phyloP scores from a whole-genome alignment of 2,113 vertebrate genomes.

The Hydrochoerus hydrochaeris region DNA sequence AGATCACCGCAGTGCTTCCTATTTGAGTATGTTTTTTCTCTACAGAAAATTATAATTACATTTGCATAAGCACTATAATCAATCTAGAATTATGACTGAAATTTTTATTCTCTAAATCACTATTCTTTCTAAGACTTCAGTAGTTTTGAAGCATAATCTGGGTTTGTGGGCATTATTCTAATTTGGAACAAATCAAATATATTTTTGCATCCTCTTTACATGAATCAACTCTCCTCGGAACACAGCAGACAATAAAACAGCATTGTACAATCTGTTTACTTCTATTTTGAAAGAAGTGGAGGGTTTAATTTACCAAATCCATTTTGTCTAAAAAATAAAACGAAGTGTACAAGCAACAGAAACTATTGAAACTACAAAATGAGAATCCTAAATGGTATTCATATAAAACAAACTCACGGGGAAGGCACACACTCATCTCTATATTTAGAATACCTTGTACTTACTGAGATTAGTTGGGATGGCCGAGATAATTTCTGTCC shows the following conservation, averaged over 20 bases:
- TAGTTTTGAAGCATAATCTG: conserved; percentile 70
- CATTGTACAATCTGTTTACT: conserved; percentile 47
- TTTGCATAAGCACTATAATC: conserved; percentile 87
- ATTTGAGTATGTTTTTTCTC: conserved; percentile 81
- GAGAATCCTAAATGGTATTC: not conserved
- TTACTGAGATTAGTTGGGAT: conserved; percentile 75
- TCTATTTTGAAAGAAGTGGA: conserved; percentile 54
- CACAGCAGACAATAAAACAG: conserved; percentile 64
- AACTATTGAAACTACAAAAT: not conserved
- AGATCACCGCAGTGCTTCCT: conserved; percentile 78
- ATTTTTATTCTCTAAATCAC: conserved; percentile 83
- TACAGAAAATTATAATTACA: conserved; percentile 83
- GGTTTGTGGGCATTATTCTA: conserved; percentile 59
- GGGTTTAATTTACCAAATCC: conserved; percentile 61
- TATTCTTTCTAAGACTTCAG: conserved; percentile 76
- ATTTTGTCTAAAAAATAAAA: not conserved
- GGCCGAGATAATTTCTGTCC: conserved; percentile 72
- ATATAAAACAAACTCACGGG: not conserved
- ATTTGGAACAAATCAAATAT: conserved; percentile 73
- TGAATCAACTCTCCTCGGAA: conserved; percentile 67
- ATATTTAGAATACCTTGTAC: conserved; percentile 55
- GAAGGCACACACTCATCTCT: not conserved
- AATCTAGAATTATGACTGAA: conserved; percentile 79
- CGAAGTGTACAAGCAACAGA: not conserved
- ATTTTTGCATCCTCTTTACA: conserved; percentile 65